phyloP scores from a whole-genome alignment of 2,797 vertebrate species.

The Iguana delicatissima region DNA sequence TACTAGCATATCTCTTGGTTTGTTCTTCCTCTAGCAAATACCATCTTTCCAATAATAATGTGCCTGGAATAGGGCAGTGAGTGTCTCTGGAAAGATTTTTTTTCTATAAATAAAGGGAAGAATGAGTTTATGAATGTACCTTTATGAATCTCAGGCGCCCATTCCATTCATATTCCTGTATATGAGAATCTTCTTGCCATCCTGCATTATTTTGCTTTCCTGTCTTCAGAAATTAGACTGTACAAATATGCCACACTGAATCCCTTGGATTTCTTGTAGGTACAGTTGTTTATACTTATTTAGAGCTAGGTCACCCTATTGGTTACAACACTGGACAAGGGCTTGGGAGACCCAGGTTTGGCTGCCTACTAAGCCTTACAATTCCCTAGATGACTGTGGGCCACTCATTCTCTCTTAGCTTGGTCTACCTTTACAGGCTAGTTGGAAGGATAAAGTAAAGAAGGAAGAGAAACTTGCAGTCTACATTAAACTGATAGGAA shows the following conservation, averaged over 20 bases:
- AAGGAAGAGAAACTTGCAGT: too few relatives aligned
- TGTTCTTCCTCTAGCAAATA: constrained; percentile 24
- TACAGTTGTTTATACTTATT: background rate
- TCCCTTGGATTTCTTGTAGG: background rate
- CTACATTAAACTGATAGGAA: background rate
- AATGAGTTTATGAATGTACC: background rate
- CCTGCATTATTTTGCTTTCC: background rate
- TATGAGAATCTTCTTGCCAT: background rate
- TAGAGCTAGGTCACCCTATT: background rate
- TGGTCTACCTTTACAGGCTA: background rate
- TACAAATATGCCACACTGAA: background rate
- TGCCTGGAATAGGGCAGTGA: constrained; percentile 28
- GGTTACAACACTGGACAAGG: background rate
- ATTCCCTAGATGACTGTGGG: background rate
- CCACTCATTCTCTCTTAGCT: background rate
- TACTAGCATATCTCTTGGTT: constrained; percentile 15
- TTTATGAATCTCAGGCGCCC: background rate
- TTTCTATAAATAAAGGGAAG: constrained; percentile 20
- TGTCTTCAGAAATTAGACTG: background rate
- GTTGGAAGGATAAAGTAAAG: background rate
- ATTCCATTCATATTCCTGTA: background rate
- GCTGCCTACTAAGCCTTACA: background rate
- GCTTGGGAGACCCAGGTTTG: background rate
- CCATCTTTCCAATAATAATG: constrained; percentile 5
- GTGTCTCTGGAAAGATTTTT: constrained; percentile 4